Base-by-base conservation (phyloP, 2,113 vertebrate species). In the Nerophis lumbriciformis region DNA sequence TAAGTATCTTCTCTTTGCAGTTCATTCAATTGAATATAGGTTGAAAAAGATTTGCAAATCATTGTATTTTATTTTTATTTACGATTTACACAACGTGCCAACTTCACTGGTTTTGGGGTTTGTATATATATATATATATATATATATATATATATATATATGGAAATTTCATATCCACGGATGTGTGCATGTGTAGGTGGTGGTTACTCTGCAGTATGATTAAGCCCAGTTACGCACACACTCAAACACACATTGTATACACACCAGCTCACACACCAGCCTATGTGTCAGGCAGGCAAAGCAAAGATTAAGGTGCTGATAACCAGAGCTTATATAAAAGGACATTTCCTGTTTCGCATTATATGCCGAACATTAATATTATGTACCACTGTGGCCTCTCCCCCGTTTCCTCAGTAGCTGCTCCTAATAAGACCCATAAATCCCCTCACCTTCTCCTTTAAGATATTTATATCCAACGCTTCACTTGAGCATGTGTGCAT, bases 171-270 rank as follows among this genome's bases (percentile, higher is more conserved):
- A 60, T 71, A 61, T 74, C 60, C 48, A 55, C 66, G 65, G 60
- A 69, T 65, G 69, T 72, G 64, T 75, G 64, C 59, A 65, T 59
- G 72, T 60, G 80, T 65, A 66, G 57, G 68, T 53, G 56, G 65
- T 47, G 66, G 60, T 61, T 78, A 67, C 73, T 82, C 76, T 80
- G 77, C 79, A 78, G 75, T 80, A 75, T 83, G 82, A 86, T 84
- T 83, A 78, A 81, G 75, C 66, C 66, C 64, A 73, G 71, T 73
- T 58, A 58, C 63, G 53, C 61, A 53, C 51, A 49, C 61, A 68
- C 62, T 47, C 11, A 50, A 37, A 50, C 36, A 51, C 39, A 48
- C 8, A n/a, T 59, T 38, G 35, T 48, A 50, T 45, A 63, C 47
- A 51, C 39, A 53, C 28, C 28, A 0, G 28, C 28, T 28, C 28